Evolutionary conservation across 1,140 invertebrate genomes (phyloP).

Genomic region (Chlorops oryzae): DNA sequence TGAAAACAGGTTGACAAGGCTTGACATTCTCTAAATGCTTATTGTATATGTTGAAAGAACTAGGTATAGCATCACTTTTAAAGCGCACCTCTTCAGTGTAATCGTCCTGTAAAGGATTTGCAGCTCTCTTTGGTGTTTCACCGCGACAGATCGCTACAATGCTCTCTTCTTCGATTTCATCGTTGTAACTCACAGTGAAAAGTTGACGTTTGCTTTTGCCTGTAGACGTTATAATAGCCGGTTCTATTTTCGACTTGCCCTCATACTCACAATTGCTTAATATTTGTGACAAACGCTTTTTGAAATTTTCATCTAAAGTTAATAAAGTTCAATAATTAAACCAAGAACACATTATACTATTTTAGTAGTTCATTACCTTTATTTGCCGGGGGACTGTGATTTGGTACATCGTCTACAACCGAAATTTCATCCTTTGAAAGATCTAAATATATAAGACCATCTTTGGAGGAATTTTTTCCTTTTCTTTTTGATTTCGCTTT

Average conservation of each 20-base stretch:
- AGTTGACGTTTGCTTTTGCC: slow-evolving; percentile 23
- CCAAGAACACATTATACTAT: neutral
- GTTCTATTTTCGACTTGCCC: slow-evolving; percentile 18
- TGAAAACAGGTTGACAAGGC: too few relatives aligned
- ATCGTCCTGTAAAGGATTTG: too few relatives aligned
- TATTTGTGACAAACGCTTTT: slow-evolving; percentile 27
- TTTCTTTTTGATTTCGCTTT: neutral
- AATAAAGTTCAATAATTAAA: neutral
- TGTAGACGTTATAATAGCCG: slow-evolving; percentile 4
- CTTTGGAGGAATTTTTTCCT: slow-evolving; percentile 10
- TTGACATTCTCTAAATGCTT: too few relatives aligned
- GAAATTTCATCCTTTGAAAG: slow-evolving; percentile 31
- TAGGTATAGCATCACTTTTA: too few relatives aligned
- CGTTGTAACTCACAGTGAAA: slow-evolving; percentile 29
- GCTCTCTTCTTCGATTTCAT: slow-evolving; percentile 27
- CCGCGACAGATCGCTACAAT: too few relatives aligned
- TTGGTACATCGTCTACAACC: slow-evolving; percentile 18
- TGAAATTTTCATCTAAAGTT: slow-evolving; percentile 11
- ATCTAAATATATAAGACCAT: slow-evolving; percentile 32
- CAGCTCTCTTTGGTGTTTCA: too few relatives aligned
- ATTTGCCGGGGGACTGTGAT: slow-evolving; percentile 18
- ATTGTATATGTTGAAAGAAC: too few relatives aligned
- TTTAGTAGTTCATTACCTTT: slow-evolving; percentile 7
- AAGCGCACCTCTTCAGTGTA: too few relatives aligned
- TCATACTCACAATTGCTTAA: slow-evolving; percentile 24